These are phyloP conservation scores for Oncorhynchus nerka DNA, from an alignment of 2,113 vertebrate species.

Conservation along the genomic window DNA sequence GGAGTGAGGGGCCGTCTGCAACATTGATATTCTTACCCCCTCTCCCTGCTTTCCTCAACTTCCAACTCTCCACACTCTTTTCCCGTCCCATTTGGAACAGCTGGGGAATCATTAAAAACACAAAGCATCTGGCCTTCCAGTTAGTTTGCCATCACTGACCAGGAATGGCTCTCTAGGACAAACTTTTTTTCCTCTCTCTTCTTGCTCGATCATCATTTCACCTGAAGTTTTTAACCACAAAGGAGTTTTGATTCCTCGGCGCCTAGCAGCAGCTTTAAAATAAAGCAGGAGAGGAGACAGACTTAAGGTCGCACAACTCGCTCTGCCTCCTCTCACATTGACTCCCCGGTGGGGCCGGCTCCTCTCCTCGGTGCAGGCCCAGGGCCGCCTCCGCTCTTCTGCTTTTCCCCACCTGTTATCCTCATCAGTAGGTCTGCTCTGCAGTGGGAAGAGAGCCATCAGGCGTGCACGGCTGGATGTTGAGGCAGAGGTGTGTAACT, in stretches of 20 bases:
- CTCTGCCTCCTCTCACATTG: not conserved
- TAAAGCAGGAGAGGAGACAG: not conserved
- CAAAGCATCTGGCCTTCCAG: constrained; percentile 18
- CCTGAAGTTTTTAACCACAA: not conserved
- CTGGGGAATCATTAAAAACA: constrained; percentile 25
- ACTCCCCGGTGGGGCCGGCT: not conserved
- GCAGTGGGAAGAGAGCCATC: constrained; percentile 6
- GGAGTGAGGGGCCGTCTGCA: not conserved
- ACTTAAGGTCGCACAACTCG: not conserved
- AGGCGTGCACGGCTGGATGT: constrained; percentile 1
- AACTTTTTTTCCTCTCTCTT: not conserved
- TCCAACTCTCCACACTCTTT: not conserved
- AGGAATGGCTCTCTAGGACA: not conserved
- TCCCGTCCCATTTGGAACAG: not conserved
- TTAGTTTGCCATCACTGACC: constrained; percentile 12
- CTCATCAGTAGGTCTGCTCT: not conserved
- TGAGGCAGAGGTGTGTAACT: constrained; percentile 13
- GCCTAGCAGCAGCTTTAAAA: not conserved
- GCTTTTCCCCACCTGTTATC: not conserved
- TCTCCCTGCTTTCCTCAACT: not conserved
- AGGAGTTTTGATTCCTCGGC: not conserved
- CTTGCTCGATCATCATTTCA: not conserved
- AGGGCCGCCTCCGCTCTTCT: not conserved
- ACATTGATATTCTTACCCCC: not conserved
- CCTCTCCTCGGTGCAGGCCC: not conserved